Conservation (phyloP, 92 coral and sea anemone genomes). For the Isaurus tuberculatus region DNA sequence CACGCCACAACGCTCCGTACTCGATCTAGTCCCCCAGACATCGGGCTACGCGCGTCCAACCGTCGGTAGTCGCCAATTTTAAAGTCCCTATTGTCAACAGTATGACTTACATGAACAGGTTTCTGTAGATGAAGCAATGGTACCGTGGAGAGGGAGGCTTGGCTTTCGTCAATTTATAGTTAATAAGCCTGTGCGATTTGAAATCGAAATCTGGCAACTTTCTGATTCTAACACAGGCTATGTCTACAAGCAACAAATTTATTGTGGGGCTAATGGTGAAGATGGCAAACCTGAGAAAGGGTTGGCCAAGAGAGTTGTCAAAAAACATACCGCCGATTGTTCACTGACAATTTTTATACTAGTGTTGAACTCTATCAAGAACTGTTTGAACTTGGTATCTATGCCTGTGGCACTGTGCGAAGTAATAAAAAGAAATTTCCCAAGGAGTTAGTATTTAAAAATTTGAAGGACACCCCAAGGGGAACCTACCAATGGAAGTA, state of each 20-base stretch:
- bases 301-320: background rate
- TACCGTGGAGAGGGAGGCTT: conserved; percentile 2
- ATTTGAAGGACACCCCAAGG: conserved; percentile 10
- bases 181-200: background rate
- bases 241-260: conserved; percentile 4
- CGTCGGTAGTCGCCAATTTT: no score
- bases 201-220: conserved; percentile 1
- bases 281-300: background rate
- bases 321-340: background rate
- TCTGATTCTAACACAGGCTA: background rate
- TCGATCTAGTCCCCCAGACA: no score
- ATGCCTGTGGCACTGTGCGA: conserved; percentile 13
- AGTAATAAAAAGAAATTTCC: background rate
- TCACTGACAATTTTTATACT: conserved; percentile 17
- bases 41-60: no score
- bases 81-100: background rate
- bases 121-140: conserved; percentile 10
- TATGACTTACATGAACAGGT: conserved; percentile 9
- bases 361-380: conserved; percentile 9
- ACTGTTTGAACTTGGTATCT: conserved; percentile 15
- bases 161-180: background rate
- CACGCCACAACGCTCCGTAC: no score
- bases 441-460: background rate
- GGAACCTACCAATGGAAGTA: conserved; percentile 15
- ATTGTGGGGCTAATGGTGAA: background rate